These are phyloP conservation scores for Athene noctua DNA, from an alignment of 2,113 vertebrate species.

Conservation along the genomic window DNA sequence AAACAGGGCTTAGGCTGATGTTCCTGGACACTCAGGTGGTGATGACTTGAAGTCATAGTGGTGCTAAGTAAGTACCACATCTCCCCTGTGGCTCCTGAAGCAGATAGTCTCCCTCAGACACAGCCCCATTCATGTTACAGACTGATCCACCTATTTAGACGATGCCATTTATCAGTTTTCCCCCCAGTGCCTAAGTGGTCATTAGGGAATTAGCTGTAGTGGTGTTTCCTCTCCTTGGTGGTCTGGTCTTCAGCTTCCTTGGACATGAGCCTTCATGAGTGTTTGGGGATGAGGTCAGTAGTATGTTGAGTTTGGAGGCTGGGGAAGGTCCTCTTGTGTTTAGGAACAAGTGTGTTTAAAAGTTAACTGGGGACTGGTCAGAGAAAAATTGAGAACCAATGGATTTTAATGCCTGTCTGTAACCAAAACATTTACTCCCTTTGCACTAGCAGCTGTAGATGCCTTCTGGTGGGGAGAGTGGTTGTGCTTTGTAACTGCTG, in stretches of 20 bases:
- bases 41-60: background rate
- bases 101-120: background rate
- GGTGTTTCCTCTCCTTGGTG: background rate
- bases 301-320: background rate
- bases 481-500: background rate
- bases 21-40: background rate
- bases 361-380: background rate
- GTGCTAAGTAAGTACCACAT: background rate
- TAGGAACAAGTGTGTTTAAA: background rate
- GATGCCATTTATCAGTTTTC: background rate
- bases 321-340: background rate
- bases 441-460: background rate
- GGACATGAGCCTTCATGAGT: background rate
- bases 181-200: background rate
- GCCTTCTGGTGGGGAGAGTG: background rate
- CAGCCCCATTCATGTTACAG: background rate
- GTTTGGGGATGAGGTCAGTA: background rate
- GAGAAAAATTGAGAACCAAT: background rate
- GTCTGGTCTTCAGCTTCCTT: background rate
- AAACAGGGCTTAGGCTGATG: background rate
- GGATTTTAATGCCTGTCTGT: background rate
- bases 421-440: background rate
- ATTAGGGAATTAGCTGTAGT: background rate
- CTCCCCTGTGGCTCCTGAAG: background rate
- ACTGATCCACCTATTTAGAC: background rate